phyloP scores from a whole-genome alignment of 2,797 vertebrate genomes.

The Hydrophis major region DNA sequence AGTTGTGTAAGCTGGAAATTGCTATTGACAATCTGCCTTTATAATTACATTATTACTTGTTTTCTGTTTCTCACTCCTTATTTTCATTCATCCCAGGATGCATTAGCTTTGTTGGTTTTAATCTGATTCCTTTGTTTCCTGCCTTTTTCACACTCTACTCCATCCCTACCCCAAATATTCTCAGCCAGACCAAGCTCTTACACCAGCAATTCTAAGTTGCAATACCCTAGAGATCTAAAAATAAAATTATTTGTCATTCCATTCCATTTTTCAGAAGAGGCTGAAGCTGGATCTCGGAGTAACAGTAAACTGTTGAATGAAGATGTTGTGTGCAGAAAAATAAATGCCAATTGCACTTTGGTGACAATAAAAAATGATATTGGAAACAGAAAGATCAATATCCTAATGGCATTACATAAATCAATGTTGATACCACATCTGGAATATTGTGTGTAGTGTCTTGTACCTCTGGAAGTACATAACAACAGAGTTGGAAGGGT shows the following conservation, averaged over 20 bases:
- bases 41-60: slow-evolving; percentile 52
- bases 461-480: not conserved
- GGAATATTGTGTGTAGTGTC: not conserved
- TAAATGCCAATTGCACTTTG: not conserved
- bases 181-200: not conserved
- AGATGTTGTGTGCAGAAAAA: not conserved
- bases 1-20: slow-evolving; percentile 45
- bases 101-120: not conserved
- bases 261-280: not conserved
- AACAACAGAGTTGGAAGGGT: not conserved
- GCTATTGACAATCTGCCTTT: slow-evolving; percentile 54
- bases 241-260: slow-evolving; percentile 13
- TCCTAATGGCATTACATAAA: not conserved
- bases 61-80: slow-evolving; percentile 51
- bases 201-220: not conserved
- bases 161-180: not conserved
- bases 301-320: not conserved
- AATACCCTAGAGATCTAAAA: slow-evolving; percentile 16
- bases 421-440: not conserved
- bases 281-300: not conserved
- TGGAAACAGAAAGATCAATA: not conserved
- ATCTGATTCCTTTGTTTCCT: not conserved
- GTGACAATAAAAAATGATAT: not conserved
- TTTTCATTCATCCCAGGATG: not conserved
- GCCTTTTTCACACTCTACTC: not conserved